A percentile compares a stretch with the other conserved stretches of the same genome.
Conservation (phyloP, 2,797 vertebrate genomes). For the Somateria mollissima region DNA sequence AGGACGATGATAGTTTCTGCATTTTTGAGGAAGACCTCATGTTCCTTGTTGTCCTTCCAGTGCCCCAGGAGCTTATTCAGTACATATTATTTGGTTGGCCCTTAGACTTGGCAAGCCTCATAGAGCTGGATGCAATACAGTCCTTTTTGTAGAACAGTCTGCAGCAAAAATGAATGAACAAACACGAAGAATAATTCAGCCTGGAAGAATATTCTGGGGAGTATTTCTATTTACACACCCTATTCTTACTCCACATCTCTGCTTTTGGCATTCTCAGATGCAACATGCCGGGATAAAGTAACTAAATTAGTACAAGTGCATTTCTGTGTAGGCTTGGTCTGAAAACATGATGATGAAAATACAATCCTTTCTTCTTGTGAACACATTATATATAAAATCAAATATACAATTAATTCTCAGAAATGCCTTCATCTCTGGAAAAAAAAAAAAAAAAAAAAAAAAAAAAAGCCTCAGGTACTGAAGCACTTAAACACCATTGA, state of each 20-base stretch:
- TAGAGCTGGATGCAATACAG: background rate
- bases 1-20: background rate
- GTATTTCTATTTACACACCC: background rate
- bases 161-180: background rate
- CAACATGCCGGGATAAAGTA: background rate
- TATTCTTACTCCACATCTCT: background rate
- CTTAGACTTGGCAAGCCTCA: rapidly evolving
- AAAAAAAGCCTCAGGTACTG: rapidly evolving
- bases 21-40: background rate
- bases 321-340: background rate
- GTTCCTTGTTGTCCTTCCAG: background rate
- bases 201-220: background rate
- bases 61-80: background rate
- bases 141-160: background rate
- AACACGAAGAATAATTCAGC: background rate
- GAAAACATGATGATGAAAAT: background rate
- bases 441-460: too few relatives aligned
- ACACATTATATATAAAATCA: background rate
- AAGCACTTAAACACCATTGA: background rate
- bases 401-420: background rate
- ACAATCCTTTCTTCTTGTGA: background rate
- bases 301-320: background rate
- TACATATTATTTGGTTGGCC: background rate
- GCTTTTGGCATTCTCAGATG: background rate
- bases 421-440: rapidly evolving